Evolutionary conservation across 2,797 vertebrate species (phyloP).

Genomic region (Neosilurus hyrtlii): DNA sequence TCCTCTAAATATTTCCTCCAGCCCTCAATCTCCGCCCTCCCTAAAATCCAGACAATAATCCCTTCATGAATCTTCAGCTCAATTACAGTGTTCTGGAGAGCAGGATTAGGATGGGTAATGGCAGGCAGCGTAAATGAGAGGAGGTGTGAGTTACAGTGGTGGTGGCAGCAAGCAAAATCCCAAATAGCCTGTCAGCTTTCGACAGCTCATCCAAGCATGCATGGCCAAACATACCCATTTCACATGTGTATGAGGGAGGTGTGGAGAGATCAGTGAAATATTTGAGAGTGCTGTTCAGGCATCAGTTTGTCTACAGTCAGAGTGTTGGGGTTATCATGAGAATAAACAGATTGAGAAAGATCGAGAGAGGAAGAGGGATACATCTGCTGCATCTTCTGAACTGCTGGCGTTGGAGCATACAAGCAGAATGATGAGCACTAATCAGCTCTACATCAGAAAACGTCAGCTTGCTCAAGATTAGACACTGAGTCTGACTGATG

Average conservation of each 20-base stretch:
- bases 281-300: neutral
- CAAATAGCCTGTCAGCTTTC: conserved; percentile 53
- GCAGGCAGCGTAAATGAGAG: conserved; percentile 63
- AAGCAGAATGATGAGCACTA: conserved; percentile 69
- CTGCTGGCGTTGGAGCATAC: conserved; percentile 62
- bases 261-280: neutral
- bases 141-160: conserved; percentile 50
- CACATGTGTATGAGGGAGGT: conserved; percentile 5
- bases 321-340: neutral
- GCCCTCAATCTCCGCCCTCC: conserved; percentile 49
- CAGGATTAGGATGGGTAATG: conserved; percentile 69
- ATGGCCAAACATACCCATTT: conserved; percentile 29
- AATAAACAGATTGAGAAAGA: conserved; percentile 56
- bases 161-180: conserved; percentile 44
- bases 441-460: conserved; percentile 67
- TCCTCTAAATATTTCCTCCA: conserved; percentile 58
- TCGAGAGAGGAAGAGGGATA: conserved; percentile 55
- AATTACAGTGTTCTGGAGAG: conserved; percentile 78
- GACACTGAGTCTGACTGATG: conserved; percentile 10
- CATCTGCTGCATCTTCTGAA: conserved; percentile 53
- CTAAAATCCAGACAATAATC: conserved; percentile 75
- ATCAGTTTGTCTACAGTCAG: conserved; percentile 29
- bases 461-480: neutral
- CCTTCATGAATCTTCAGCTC: conserved; percentile 69
- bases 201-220: conserved; percentile 44